Base-by-base conservation (phyloP, 2,797 vertebrate genomes). In the Poeciliopsis infans region DNA sequence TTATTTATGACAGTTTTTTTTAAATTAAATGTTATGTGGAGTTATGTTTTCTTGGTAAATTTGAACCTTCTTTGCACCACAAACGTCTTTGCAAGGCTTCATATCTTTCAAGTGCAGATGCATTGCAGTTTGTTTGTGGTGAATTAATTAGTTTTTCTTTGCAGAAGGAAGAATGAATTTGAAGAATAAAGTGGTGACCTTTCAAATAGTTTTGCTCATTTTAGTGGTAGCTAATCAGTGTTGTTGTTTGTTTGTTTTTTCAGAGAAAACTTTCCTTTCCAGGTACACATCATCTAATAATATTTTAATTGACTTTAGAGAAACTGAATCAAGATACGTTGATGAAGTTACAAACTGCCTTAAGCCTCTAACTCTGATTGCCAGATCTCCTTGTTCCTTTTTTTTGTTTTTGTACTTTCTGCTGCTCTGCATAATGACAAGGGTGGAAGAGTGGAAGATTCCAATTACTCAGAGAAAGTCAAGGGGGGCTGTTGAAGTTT, bases 221-320 rank as follows among this genome's bases (percentile, higher is more conserved):
- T 93, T 87, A 86, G 64, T 80, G 85, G 81, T 80, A 77, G 75
- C 76, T 89, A 92, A 88, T 92, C 88, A 77, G 53, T 72, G 10
- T 68, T 69, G 7, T 41, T 41, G 5, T 39, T 36, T 36, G 36
- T 5, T 5, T 5, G 16, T 39, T 66, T 68, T 25, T 36, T 36
- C 88, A 71, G 57, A 79, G 23, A 53, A 1, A 74, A 83, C 77
- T 28, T 78, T 72, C 83, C 76, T 81, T 83, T 72, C 73, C 76
- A 83, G 77, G 80, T 87, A 74, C 72, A 82, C 86, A 72, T 74
- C 78, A 78, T 86, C 80, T 93, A 92, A 93, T 94, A 91, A 89
- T 86, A 84, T 92, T 94, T 94, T 94, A 95, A 94, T 94, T 92
- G 88, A 91, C 91, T 94, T 95, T 83, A 91, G 86, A 95, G 87